Conservation (phyloP, 2,797 vertebrate genomes). For the Pangasius mekongensis region DNA sequence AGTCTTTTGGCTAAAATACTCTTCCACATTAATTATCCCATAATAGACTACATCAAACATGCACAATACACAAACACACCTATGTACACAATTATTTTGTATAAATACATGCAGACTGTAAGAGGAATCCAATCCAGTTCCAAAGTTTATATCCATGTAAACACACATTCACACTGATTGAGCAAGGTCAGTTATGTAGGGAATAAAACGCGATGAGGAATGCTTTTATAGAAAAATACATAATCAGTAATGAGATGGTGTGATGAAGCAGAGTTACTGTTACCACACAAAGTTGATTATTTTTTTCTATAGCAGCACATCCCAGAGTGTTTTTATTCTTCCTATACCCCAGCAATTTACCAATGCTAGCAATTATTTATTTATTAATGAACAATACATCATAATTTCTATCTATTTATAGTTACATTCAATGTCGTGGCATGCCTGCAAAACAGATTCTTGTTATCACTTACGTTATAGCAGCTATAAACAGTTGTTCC, state of each 20-base stretch:
- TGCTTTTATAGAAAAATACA: neutral
- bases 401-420: neutral
- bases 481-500: neutral
- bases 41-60: slow-evolving; percentile 25
- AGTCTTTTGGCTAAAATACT: neutral
- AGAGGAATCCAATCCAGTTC: neutral
- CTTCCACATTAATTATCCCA: neutral
- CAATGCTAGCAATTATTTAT: neutral
- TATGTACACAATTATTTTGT: neutral
- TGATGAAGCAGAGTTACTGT: neutral
- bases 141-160: neutral
- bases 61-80: slow-evolving; percentile 19
- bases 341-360: neutral
- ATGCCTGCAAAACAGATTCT: neutral
- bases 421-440: neutral
- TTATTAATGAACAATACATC: neutral
- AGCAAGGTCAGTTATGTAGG: slow-evolving; percentile 23
- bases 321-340: neutral
- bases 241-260: neutral
- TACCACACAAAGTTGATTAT: neutral
- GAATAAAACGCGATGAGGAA: neutral
- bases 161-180: slow-evolving; percentile 13
- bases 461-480: neutral
- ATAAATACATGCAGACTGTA: slow-evolving; percentile 1
- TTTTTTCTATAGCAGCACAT: neutral